Evolutionary conservation across 2,113 vertebrate genomes (phyloP).

Genomic region (Fregetta grallaria): DNA sequence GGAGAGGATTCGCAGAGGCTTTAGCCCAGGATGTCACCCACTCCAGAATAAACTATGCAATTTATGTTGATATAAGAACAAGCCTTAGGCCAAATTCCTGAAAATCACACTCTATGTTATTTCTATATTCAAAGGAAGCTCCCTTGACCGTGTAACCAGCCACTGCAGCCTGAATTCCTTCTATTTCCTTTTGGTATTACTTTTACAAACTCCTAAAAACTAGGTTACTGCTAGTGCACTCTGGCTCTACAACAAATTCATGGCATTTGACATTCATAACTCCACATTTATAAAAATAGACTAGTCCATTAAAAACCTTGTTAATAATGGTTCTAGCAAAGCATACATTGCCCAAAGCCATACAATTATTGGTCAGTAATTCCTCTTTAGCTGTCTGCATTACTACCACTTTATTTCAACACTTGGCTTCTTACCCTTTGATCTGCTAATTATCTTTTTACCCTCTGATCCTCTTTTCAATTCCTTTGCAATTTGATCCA

Average conservation of each 20-base stretch:
- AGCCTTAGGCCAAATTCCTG: not conserved
- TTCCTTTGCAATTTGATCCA: slow-evolving; percentile 43
- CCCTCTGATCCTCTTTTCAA: slow-evolving; percentile 38
- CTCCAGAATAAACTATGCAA: not conserved
- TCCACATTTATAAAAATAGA: slow-evolving; percentile 5
- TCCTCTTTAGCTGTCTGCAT: slow-evolving; percentile 38
- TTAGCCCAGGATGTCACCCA: not conserved
- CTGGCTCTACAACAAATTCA: not conserved
- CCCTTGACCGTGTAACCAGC: not conserved
- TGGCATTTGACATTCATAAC: not conserved
- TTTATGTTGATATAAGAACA: not conserved
- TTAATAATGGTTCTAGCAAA: slow-evolving; percentile 35
- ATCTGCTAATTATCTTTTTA: slow-evolving; percentile 58
- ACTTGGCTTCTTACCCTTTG: slow-evolving; percentile 47
- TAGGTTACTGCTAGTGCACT: not conserved
- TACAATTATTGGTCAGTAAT: slow-evolving; percentile 60
- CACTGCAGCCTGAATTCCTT: not conserved
- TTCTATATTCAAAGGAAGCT: not conserved
- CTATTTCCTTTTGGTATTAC: not conserved
- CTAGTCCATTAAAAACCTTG: slow-evolving; percentile 1
- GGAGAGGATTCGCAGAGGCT: not conserved
- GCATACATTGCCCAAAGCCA: not conserved
- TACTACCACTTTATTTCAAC: slow-evolving; percentile 15
- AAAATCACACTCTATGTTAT: not conserved
- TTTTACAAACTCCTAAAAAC: not conserved